Evolutionary conservation across 1,140 invertebrate genomes (phyloP).

Genomic region (Daktulosphaira vitifoliae): DNA sequence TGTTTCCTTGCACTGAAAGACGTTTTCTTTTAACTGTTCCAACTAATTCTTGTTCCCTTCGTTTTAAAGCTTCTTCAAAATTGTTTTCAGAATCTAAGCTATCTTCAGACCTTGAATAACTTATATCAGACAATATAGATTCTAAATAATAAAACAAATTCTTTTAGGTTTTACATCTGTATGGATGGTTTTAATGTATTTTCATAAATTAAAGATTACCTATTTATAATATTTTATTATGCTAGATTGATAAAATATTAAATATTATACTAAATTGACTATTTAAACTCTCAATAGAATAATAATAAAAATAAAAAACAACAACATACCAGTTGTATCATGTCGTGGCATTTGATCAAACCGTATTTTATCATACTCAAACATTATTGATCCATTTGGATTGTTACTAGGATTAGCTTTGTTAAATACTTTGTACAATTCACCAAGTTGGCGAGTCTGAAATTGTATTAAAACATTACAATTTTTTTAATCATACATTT

Average conservation of each 20-base stretch:
- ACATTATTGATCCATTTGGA: background rate
- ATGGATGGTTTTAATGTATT: too few species aligned
- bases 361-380: background rate
- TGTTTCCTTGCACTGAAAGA: background rate
- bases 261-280: too few species aligned
- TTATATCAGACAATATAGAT: conserved; percentile 17
- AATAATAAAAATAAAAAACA: background rate
- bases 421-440: conserved; percentile 10
- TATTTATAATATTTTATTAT: too few species aligned
- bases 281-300: too few species aligned
- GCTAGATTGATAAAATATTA: too few species aligned
- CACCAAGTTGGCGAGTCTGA: conserved; percentile 9
- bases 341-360: conserved; percentile 24
- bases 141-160: background rate
- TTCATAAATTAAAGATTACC: too few species aligned
- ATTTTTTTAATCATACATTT: too few species aligned
- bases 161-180: too few species aligned
- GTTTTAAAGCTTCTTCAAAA: conserved; percentile 7
- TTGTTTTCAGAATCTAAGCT: conserved; percentile 19
- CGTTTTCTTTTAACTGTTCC: conserved; percentile 21
- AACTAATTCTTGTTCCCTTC: conserved; percentile 8
- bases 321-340: conserved; percentile 5
- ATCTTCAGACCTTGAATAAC: conserved; percentile 19
- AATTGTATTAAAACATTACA: too few species aligned
- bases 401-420: conserved; percentile 2